phyloP scores from a whole-genome alignment of 23 tunicate genomes.

The Diplosoma virens region DNA sequence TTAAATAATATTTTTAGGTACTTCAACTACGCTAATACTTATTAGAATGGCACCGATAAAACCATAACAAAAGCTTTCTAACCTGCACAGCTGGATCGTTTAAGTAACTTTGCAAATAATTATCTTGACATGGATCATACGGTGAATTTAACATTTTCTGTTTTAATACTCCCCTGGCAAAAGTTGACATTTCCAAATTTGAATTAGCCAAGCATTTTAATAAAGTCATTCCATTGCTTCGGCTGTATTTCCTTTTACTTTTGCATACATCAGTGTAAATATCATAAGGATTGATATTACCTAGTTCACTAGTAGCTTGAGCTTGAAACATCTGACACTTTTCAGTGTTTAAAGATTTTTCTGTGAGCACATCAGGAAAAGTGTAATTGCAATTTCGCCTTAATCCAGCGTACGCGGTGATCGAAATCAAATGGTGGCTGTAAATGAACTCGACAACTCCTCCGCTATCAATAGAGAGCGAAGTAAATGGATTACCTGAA shows the following conservation, averaged over 20 bases:
- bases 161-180: background rate
- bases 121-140: background rate
- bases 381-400: background rate
- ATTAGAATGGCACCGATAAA: too few species aligned
- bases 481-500: background rate
- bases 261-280: conserved; percentile 17
- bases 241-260: background rate
- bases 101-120: background rate
- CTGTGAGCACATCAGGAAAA: background rate
- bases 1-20: too few species aligned
- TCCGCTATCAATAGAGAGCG: background rate
- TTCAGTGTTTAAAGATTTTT: too few species aligned
- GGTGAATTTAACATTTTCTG: background rate
- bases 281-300: conserved; percentile 30
- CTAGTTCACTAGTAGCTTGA: background rate
- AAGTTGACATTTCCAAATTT: background rate
- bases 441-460: background rate
- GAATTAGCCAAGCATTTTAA: background rate
- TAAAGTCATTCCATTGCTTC: background rate
- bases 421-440: background rate
- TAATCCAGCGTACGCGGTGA: background rate
- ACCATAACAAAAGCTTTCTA: background rate
- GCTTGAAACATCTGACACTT: background rate
- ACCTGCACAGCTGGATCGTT: background rate
- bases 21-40: too few species aligned